Evolutionary conservation across 2,113 vertebrate genomes (phyloP).

Genomic region (Calidris pugnax): DNA sequence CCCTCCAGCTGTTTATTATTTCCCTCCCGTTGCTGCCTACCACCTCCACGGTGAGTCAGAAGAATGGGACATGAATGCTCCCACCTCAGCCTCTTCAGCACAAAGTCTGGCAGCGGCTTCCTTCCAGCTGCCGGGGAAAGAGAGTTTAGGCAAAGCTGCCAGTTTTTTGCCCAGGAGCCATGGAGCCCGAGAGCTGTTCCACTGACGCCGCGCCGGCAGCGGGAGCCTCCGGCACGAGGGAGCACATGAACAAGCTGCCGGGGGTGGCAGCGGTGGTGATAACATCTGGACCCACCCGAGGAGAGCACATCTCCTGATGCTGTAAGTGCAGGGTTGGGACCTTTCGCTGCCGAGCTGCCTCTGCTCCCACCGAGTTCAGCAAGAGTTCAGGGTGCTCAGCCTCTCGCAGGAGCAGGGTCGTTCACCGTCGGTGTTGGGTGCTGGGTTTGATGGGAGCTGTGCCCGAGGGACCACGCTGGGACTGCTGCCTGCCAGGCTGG

Average conservation of each 20-base stretch:
- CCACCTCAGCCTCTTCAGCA: not conserved
- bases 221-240: constrained; percentile 37
- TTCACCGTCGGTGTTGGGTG: not conserved
- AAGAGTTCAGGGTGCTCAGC: not conserved
- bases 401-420: not conserved
- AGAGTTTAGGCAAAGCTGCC: not conserved
- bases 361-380: constrained; percentile 8
- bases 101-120: constrained; percentile 4
- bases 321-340: constrained; percentile 34
- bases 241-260: constrained; percentile 25
- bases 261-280: constrained; percentile 33
- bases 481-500: not conserved
- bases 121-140: constrained; percentile 16
- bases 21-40: not conserved
- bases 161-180: constrained; percentile 48
- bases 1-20: constrained; percentile 49
- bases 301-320: constrained; percentile 11
- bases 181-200: not conserved
- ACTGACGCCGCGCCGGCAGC: not conserved
- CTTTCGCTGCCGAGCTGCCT: not conserved
- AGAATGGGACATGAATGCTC: constrained; percentile 16
- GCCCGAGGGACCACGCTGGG: not conserved
- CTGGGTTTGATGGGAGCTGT: not conserved
- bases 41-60: constrained; percentile 38
- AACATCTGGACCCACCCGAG: constrained; percentile 54